phyloP scores from a whole-genome alignment of 2,797 vertebrate genomes.

The Falco cherrug region DNA sequence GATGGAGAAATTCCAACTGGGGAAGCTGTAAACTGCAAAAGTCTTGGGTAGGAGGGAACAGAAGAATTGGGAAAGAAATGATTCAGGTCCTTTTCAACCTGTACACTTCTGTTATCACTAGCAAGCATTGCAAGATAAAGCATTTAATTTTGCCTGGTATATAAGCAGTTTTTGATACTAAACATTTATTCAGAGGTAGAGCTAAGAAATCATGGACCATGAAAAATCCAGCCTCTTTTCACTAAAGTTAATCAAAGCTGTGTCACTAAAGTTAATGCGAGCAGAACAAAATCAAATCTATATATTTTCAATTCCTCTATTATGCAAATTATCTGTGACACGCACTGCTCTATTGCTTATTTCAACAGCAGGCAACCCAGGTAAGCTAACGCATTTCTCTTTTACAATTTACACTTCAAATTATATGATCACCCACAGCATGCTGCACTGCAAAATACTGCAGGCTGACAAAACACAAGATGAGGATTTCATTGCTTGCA shows the following conservation, averaged over 20 bases:
- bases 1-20: neutral
- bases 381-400: neutral
- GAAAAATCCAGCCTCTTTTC: neutral
- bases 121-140: neutral
- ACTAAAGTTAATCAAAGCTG: slow-evolving; percentile 34
- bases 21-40: neutral
- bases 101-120: neutral
- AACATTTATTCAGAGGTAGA: neutral
- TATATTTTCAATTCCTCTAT: neutral
- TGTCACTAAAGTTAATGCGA: neutral
- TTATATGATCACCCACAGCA: slow-evolving; percentile 7
- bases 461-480: slow-evolving; percentile 1
- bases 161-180: neutral
- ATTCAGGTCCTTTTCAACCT: neutral
- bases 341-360: slow-evolving; percentile 14
- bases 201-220: neutral
- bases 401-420: slow-evolving; percentile 48
- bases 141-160: neutral
- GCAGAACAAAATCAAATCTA: slow-evolving; percentile 22
- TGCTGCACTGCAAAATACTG: neutral
- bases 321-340: slow-evolving; percentile 34
- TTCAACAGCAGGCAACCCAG: slow-evolving; percentile 47
- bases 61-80: neutral
- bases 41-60: neutral
- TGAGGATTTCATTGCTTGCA: slow-evolving; percentile 26